Percentiles rank a stretch among this genome's conserved stretches.
Conservation (phyloP, 2,888 invertebrate genomes). For the Tuta absoluta region DNA sequence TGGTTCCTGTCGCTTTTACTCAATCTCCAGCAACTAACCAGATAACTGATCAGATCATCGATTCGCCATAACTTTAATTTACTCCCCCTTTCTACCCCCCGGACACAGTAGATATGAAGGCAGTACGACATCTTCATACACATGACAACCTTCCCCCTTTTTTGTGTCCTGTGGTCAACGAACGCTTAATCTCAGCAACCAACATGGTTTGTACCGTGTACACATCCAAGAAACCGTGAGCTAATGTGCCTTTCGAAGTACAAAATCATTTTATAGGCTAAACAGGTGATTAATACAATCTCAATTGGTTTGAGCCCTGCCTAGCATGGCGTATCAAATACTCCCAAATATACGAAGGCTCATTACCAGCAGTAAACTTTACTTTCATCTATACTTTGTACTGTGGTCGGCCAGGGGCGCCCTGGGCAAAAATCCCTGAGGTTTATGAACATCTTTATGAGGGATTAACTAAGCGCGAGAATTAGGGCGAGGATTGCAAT, state of each 20-base stretch:
- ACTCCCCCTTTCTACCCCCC: conserved; percentile 13
- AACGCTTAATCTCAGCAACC: no score
- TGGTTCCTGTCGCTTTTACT: neutral
- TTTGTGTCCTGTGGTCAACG: no score
- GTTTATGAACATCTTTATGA: conserved; percentile 34
- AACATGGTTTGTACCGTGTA: no score
- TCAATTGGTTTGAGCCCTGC: no score
- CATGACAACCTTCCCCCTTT: no score
- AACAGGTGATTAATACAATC: no score
- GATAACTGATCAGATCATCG: conserved; percentile 42
- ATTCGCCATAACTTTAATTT: conserved; percentile 55
- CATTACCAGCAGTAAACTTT: no score
- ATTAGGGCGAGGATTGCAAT: conserved; percentile 21
- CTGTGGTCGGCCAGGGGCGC: neutral
- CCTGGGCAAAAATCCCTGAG: conserved; percentile 43
- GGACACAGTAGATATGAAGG: neutral
- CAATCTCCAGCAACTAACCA: neutral
- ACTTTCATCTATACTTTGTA: neutral
- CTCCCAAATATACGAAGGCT: no score
- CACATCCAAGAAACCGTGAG: no score
- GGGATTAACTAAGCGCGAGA: conserved; percentile 33
- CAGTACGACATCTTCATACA: neutral
- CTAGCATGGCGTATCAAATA: no score
- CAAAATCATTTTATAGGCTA: no score
- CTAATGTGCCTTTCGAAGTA: no score